Conservation (phyloP, 2,113 vertebrate genomes). For the Zapus hudsonius region DNA sequence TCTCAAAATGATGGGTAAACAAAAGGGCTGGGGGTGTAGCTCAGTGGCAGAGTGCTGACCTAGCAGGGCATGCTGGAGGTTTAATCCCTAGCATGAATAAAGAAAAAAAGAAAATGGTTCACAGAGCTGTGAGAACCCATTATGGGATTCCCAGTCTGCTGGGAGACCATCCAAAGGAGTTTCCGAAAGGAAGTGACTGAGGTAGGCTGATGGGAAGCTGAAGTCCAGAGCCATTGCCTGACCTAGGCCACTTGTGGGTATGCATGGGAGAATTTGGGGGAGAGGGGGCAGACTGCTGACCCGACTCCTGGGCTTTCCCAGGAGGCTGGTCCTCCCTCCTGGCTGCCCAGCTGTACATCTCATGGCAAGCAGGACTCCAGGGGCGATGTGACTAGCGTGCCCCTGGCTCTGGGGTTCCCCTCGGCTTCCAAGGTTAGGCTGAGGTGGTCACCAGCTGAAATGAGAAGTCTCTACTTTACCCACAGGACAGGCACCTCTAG, state of each 20-base stretch:
- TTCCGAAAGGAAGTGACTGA: not conserved
- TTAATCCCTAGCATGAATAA: not conserved
- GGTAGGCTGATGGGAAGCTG: not conserved
- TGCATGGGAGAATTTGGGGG: not conserved
- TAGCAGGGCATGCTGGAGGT: not conserved
- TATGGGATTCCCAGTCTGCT: not conserved
- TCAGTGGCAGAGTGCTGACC: not conserved
- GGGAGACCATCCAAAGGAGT: not conserved
- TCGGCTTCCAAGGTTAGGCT: not conserved
- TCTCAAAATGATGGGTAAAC: too few relatives aligned
- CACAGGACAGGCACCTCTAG: not conserved
- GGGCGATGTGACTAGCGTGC: not conserved
- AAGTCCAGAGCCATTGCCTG: not conserved
- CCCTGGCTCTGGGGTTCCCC: too few relatives aligned
- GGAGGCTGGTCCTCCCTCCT: not conserved
- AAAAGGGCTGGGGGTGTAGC: too few relatives aligned
- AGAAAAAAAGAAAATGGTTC: not conserved
- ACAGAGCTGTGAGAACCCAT: not conserved
- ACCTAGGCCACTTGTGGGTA: not conserved
- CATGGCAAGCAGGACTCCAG: not conserved
- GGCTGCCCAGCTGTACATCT: fast-evolving
- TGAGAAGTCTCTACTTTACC: not conserved
- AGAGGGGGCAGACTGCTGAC: not conserved
- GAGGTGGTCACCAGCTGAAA: not conserved
- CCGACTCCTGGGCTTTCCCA: not conserved